Conservation (phyloP, 2,888 invertebrate species). For the Euproctis similis region DNA sequence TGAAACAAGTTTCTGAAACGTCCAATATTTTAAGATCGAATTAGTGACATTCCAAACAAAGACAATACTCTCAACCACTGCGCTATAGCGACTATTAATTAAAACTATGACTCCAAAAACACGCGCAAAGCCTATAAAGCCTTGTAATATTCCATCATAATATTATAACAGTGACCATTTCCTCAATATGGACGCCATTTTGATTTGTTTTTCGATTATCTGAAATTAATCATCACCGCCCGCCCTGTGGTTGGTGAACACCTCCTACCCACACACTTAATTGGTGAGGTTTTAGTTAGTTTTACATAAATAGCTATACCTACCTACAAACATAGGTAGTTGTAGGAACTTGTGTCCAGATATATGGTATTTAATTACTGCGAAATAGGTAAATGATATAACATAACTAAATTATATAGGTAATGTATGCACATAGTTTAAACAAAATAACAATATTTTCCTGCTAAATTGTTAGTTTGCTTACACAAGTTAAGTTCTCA, state of each 20-base stretch:
- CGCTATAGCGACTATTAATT: too few relatives aligned
- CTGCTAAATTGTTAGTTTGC: too few relatives aligned
- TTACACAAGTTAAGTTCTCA: too few relatives aligned
- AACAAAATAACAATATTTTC: neutral
- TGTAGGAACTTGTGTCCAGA: too few relatives aligned
- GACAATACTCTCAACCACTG: too few relatives aligned
- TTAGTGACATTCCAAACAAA: too few relatives aligned
- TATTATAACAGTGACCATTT: slow-evolving; percentile 13
- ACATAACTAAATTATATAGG: slow-evolving; percentile 10
- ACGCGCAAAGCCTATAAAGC: too few relatives aligned
- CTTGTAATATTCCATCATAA: slow-evolving; percentile 13
- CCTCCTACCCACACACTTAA: slow-evolving; percentile 16
- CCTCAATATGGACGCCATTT: slow-evolving; percentile 28
- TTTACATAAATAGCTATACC: too few relatives aligned
- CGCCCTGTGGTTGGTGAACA: slow-evolving; percentile 21
- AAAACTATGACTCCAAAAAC: too few relatives aligned
- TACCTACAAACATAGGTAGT: too few relatives aligned
- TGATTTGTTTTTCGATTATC: slow-evolving; percentile 17
- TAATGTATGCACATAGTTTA: slow-evolving; percentile 2
- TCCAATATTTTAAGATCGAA: too few relatives aligned
- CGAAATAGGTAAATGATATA: slow-evolving; percentile 6
- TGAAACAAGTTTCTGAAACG: too few relatives aligned
- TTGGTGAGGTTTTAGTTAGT: slow-evolving; percentile 20
- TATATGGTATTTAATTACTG: slow-evolving; percentile 5
- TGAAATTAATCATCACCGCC: slow-evolving; percentile 23